phyloP scores from a whole-genome alignment of 2,797 vertebrate genomes.

The Hyperoplus immaculatus region DNA sequence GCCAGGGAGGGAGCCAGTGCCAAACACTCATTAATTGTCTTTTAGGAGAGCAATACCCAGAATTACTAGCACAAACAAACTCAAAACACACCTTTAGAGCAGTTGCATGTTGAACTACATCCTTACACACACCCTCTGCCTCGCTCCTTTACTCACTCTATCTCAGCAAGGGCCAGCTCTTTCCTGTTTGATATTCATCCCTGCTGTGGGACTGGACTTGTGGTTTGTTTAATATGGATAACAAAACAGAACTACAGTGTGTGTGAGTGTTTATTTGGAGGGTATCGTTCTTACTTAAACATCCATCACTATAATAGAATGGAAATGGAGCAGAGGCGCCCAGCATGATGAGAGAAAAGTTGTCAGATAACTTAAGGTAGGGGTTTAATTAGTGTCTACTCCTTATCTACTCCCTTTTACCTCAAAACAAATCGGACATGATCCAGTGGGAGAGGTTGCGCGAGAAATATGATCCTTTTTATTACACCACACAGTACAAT shows the following conservation, averaged over 20 bases:
- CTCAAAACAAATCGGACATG: conserved; percentile 30
- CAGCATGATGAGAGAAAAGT: conserved; percentile 22
- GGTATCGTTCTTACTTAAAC: not conserved
- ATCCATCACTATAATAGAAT: conserved; percentile 24
- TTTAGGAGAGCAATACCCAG: conserved; percentile 18
- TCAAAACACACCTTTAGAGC: conserved; percentile 16
- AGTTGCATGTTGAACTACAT: conserved; percentile 3
- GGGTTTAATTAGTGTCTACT: not conserved
- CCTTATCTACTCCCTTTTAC: conserved; percentile 19
- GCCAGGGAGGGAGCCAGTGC: conserved; percentile 22
- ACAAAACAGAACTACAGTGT: conserved; percentile 22
- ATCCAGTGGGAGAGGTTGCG: conserved; percentile 27
- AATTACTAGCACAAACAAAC: conserved; percentile 19
- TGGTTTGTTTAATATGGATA: conserved; percentile 36
- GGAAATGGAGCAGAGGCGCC: conserved; percentile 1
- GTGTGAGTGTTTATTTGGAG: not conserved
- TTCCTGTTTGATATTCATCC: conserved; percentile 51
- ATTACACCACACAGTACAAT: not conserved
- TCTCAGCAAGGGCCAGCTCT: conserved; percentile 29
- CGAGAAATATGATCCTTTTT: conserved; percentile 21
- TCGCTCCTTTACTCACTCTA: not conserved
- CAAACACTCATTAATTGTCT: conserved; percentile 41
- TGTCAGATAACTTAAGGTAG: conserved; percentile 27
- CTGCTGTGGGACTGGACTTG: conserved; percentile 42
- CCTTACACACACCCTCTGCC: not conserved